A percentile compares a stretch with the other conserved stretches of the same genome.
Conservation (phyloP, 2,797 vertebrate species). For the Pitangus sulphuratus region DNA sequence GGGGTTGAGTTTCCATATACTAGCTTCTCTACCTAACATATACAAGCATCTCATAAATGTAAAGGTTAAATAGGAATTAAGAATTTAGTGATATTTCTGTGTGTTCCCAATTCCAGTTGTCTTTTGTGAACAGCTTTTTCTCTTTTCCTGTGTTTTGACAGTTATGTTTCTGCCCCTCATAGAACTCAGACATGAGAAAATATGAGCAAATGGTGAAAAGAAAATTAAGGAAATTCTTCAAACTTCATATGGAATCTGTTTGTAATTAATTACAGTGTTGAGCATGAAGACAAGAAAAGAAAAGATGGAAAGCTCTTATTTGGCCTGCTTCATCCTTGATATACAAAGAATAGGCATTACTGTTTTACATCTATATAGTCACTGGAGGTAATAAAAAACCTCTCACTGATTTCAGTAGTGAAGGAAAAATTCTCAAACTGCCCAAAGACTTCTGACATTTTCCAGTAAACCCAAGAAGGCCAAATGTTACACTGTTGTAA, state of each 20-base stretch:
- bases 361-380: not conserved
- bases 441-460: constrained; percentile 20
- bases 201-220: not conserved
- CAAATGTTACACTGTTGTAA: not conserved
- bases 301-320: not conserved
- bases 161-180: not conserved
- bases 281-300: not conserved
- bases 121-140: not conserved
- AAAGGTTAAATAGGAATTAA: not conserved
- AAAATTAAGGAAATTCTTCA: not conserved
- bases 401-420: not conserved
- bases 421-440: not conserved
- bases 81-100: not conserved
- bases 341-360: not conserved
- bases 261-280: not conserved
- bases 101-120: not conserved
- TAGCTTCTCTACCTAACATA: not conserved
- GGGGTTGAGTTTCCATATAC: not conserved
- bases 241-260: not conserved
- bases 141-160: not conserved
- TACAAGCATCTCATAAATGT: not conserved
- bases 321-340: not conserved
- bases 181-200: not conserved
- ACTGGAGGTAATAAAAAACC: not conserved
- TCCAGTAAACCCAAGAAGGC: not conserved